Evolutionary conservation across 1,140 invertebrate genomes (phyloP).

Genomic region (Archegozetes longisetosus): DNA sequence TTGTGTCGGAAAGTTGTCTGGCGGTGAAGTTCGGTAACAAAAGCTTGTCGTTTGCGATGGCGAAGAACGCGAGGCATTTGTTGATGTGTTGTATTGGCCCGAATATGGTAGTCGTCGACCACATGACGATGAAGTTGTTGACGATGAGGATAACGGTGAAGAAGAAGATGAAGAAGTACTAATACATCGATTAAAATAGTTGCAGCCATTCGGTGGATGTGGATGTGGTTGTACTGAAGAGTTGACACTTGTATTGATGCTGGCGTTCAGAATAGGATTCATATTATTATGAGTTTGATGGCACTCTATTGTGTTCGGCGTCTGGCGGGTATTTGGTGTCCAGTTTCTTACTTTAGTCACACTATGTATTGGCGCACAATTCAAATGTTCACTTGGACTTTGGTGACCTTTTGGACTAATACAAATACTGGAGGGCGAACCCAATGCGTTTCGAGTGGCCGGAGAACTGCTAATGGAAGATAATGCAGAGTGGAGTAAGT

Average conservation of each 20-base stretch:
- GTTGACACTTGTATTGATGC: not conserved
- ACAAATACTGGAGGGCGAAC: not conserved
- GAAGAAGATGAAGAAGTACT: conserved; percentile 2
- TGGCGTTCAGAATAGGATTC: not conserved
- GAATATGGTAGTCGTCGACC: not conserved
- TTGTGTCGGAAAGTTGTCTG: not conserved
- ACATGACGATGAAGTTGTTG: not conserved
- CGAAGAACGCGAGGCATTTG: not conserved
- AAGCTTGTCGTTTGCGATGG: not conserved
- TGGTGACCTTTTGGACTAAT: not conserved
- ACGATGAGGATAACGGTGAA: conserved; percentile 1
- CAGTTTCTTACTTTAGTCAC: not conserved
- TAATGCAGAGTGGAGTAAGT: not conserved
- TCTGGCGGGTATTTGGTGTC: not conserved
- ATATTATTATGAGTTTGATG: not conserved
- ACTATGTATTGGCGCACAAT: not conserved
- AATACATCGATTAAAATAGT: not conserved
- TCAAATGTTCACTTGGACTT: not conserved
- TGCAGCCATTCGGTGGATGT: not conserved
- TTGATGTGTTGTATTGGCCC: not conserved
- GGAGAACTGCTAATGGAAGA: not conserved
- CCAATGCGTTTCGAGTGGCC: not conserved
- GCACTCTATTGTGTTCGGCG: not conserved
- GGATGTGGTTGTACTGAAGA: not conserved
- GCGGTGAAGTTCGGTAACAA: not conserved